Conservation (phyloP, 2,797 vertebrate species). For the Hydrolagus colliei region DNA sequence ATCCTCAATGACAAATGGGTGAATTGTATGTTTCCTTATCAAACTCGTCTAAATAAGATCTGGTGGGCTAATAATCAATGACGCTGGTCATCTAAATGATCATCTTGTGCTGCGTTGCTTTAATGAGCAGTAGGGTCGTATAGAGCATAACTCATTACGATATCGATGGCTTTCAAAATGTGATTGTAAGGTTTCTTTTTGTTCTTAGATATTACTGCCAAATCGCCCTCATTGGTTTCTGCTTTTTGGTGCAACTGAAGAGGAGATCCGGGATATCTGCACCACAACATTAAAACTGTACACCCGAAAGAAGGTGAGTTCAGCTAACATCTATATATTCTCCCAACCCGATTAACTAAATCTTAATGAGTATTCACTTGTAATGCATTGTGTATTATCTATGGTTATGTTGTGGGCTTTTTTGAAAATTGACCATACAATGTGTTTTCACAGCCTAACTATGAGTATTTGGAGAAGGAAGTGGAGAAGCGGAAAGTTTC, state of each 20-base stretch:
- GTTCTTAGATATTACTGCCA: conserved; percentile 77
- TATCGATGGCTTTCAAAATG: too few species aligned
- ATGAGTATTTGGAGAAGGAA: conserved; percentile 89
- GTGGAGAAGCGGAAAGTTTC: conserved; percentile 90
- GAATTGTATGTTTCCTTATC: not conserved
- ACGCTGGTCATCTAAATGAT: too few species aligned
- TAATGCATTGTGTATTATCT: not conserved
- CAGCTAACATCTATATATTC: not conserved
- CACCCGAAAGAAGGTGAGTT: conserved; percentile 82
- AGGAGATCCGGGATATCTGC: conserved; percentile 95
- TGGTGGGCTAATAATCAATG: too few species aligned
- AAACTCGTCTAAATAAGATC: too few species aligned
- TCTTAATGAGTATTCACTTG: not conserved
- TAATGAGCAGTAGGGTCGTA: rapidly evolving
- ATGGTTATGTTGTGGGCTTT: too few species aligned
- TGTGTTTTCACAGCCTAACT: conserved; percentile 74
- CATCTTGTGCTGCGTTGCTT: not conserved
- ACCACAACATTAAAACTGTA: conserved; percentile 90
- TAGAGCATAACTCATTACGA: too few species aligned
- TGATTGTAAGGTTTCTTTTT: conserved; percentile 21
- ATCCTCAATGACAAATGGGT: too few species aligned
- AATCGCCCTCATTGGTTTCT: conserved; percentile 88
- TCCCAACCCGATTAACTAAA: not conserved
- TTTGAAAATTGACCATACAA: not conserved
- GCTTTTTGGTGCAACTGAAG: conserved; percentile 86